These are phyloP conservation scores for Gallinago undulata DNA, from an alignment of 2,113 vertebrate genomes.

Conservation along the genomic window DNA sequence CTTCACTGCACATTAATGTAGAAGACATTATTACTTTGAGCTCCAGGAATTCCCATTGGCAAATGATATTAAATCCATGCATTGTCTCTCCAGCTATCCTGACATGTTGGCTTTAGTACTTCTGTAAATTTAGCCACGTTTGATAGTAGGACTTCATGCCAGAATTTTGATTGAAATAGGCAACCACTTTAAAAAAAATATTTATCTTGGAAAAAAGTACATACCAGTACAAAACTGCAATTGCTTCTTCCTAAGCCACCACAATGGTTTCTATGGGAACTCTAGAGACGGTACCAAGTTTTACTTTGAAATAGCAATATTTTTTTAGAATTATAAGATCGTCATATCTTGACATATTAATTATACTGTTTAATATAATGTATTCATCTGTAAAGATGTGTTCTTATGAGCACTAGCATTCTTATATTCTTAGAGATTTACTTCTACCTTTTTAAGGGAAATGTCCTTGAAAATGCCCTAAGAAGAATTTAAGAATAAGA, in stretches of 20 bases:
- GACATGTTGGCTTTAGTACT: background rate
- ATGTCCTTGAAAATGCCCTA: background rate
- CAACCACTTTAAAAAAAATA: background rate
- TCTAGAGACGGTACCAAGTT: background rate
- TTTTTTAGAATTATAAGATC: background rate
- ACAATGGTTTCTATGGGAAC: background rate
- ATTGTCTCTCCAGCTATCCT: background rate
- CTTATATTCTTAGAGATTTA: background rate
- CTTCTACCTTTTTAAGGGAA: background rate
- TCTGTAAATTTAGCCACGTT: background rate
- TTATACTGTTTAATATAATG: background rate
- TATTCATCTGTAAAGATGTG: background rate
- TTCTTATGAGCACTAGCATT: background rate
- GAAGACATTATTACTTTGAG: slow-evolving; percentile 57
- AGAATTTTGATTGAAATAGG: background rate
- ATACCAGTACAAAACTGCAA: background rate
- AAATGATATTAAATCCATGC: slow-evolving; percentile 43
- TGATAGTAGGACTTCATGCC: background rate
- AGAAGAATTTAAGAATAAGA: background rate
- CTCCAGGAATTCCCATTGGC: slow-evolving; percentile 46
- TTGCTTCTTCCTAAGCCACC: background rate
- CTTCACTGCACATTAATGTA: slow-evolving; percentile 59
- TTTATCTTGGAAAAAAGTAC: background rate
- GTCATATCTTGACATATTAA: background rate
- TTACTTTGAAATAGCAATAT: slow-evolving; percentile 4